Conservation (phyloP, 1,140 invertebrate species). For the Temnothorax curvispinosus region DNA sequence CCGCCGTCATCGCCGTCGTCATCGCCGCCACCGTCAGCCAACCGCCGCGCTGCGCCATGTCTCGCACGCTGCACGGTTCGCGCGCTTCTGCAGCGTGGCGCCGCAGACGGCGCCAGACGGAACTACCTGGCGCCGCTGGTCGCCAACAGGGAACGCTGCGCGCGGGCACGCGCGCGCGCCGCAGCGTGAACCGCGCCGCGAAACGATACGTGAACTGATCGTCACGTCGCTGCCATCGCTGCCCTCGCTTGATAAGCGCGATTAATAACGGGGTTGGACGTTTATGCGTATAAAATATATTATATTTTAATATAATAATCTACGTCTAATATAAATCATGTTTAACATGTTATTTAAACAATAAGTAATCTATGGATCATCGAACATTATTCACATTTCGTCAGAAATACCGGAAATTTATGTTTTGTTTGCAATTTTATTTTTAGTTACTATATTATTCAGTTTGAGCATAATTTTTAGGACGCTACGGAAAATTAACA, state of each 20-base stretch:
- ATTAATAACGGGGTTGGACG: neutral
- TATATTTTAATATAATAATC: too few relatives aligned
- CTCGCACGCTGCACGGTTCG: conserved; percentile 23
- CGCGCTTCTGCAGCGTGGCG: conserved; percentile 37
- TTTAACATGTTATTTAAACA: too few relatives aligned
- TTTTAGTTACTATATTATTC: too few relatives aligned
- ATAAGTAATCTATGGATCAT: too few relatives aligned
- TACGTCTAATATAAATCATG: too few relatives aligned
- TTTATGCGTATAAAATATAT: too few relatives aligned
- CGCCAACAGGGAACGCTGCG: neutral
- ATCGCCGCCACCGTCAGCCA: conserved; percentile 7
- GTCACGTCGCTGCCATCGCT: neutral
- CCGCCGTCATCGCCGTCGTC: neutral
- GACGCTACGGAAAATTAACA: too few relatives aligned
- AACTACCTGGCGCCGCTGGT: neutral
- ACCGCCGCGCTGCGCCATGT: neutral
- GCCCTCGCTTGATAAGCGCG: neutral
- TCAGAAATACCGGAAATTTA: too few relatives aligned
- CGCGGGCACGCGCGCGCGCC: neutral
- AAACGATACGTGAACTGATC: neutral
- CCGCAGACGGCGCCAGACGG: neutral
- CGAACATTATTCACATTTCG: too few relatives aligned
- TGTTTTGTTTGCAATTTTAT: too few relatives aligned
- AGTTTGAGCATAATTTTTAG: too few relatives aligned
- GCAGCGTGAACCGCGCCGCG: neutral